Evolutionary conservation across 35 echinoderm and acorn worm species (phyloP).

Genomic region (Stichopus chloronotus): DNA sequence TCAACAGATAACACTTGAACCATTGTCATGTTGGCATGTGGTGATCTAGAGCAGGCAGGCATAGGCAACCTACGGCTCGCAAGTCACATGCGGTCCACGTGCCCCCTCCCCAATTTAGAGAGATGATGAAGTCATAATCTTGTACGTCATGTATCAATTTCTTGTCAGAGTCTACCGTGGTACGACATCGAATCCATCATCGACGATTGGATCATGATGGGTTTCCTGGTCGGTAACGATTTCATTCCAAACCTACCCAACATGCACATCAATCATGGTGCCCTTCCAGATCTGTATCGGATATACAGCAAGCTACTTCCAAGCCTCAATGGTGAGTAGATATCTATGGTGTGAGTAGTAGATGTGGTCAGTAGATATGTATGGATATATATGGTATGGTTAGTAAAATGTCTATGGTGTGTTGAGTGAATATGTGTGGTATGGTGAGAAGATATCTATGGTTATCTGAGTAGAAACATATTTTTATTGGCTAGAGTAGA

Average conservation of each 20-base stretch:
- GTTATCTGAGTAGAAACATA: too few species aligned
- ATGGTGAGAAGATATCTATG: neutral
- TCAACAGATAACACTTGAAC: too few species aligned
- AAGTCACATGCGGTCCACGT: too few species aligned
- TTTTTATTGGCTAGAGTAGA: too few species aligned
- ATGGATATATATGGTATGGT: neutral
- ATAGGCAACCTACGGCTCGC: too few species aligned
- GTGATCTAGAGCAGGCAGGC: too few species aligned
- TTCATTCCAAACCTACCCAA: slow-evolving; percentile 95
- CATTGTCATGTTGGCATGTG: too few species aligned
- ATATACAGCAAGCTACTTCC: slow-evolving; percentile 82
- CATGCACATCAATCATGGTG: slow-evolving; percentile 96
- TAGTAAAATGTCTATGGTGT: too few species aligned
- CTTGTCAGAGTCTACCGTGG: slow-evolving; percentile 49
- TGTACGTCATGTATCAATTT: too few species aligned
- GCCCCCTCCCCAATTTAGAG: too few species aligned
- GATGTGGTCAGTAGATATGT: neutral
- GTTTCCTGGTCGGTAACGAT: slow-evolving; percentile 96
- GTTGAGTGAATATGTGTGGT: neutral
- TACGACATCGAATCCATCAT: slow-evolving; percentile 85
- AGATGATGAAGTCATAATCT: too few species aligned
- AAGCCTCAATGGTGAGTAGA: slow-evolving; percentile 70
- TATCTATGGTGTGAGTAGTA: neutral
- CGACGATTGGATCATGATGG: slow-evolving; percentile 98
- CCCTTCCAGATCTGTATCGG: slow-evolving; percentile 81